Evolutionary conservation across 2,113 vertebrate species (phyloP).

Genomic region (Zosterops japonicus): DNA sequence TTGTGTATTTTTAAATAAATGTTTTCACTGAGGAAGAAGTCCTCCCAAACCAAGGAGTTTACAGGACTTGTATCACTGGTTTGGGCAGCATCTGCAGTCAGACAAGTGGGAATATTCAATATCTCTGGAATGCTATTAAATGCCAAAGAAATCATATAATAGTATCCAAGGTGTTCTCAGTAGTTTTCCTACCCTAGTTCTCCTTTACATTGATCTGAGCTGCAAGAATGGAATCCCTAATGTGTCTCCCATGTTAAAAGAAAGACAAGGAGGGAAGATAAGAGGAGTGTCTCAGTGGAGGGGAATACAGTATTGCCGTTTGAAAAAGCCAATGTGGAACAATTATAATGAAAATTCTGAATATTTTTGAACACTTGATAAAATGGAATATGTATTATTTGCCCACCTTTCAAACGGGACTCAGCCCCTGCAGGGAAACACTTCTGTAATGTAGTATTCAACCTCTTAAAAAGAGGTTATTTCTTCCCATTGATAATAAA

Average conservation of each 20-base stretch:
- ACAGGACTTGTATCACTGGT: background rate
- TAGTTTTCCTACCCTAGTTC: background rate
- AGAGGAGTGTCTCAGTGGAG: background rate
- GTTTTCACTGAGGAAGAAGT: slow-evolving; percentile 7
- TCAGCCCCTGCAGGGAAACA: background rate
- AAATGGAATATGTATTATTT: background rate
- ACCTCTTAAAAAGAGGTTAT: background rate
- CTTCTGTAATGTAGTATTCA: background rate
- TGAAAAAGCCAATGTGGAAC: background rate
- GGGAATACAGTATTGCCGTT: background rate
- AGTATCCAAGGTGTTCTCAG: background rate
- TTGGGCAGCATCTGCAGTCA: slow-evolving; percentile 25
- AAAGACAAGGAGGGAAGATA: background rate
- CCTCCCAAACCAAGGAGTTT: background rate
- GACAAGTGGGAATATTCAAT: background rate
- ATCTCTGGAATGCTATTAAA: slow-evolving; percentile 13
- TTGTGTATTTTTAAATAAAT: background rate
- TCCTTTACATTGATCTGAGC: background rate
- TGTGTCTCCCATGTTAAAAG: background rate
- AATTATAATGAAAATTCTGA: background rate
- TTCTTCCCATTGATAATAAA: background rate
- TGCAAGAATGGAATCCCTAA: background rate
- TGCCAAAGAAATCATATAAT: background rate
- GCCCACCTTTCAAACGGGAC: background rate
- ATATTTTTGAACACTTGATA: background rate